These are phyloP conservation scores for Polymixis lichenea DNA, from an alignment of 2,888 invertebrate genomes.

Conservation along the genomic window DNA sequence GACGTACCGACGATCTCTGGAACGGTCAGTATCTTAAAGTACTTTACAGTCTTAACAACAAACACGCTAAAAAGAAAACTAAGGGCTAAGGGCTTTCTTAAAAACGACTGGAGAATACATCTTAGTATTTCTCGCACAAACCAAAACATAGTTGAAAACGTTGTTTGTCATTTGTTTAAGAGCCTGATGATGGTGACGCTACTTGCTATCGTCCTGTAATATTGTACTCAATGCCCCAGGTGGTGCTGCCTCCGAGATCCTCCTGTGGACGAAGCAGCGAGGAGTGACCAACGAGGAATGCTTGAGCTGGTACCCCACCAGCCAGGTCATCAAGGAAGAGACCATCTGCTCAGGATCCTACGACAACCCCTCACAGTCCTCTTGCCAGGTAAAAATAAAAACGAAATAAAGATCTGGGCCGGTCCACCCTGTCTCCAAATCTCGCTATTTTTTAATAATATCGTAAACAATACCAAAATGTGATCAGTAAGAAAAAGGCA, in stretches of 20 bases:
- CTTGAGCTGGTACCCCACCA: slow-evolving; percentile 75
- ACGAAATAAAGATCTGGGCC: not conserved
- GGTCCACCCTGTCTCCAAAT: not conserved
- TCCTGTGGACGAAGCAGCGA: slow-evolving; percentile 85
- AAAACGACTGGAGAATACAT: not conserved
- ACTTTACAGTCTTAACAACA: not conserved
- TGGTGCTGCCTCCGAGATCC: slow-evolving; percentile 80
- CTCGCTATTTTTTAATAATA: not conserved
- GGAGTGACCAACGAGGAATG: slow-evolving; percentile 82
- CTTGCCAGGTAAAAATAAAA: slow-evolving; percentile 77
- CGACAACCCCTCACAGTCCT: slow-evolving; percentile 83
- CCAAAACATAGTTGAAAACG: not conserved
- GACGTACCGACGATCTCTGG: slow-evolving; percentile 55
- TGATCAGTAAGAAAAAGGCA: not conserved
- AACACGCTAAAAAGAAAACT: not conserved
- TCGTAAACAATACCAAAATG: not conserved
- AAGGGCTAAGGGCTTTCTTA: too few relatives aligned
- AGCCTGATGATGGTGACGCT: not conserved
- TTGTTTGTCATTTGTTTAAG: not conserved
- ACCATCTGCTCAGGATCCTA: slow-evolving; percentile 82
- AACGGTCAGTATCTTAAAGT: slow-evolving; percentile 39
- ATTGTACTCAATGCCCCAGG: slow-evolving; percentile 67
- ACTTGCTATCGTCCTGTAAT: not conserved
- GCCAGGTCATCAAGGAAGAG: slow-evolving; percentile 72
- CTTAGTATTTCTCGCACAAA: not conserved